A percentile compares a stretch with the other conserved stretches of the same genome.
Evolutionary conservation across 2,888 invertebrate genomes (phyloP).

Genomic region (Chymomyza caudatula): DNA sequence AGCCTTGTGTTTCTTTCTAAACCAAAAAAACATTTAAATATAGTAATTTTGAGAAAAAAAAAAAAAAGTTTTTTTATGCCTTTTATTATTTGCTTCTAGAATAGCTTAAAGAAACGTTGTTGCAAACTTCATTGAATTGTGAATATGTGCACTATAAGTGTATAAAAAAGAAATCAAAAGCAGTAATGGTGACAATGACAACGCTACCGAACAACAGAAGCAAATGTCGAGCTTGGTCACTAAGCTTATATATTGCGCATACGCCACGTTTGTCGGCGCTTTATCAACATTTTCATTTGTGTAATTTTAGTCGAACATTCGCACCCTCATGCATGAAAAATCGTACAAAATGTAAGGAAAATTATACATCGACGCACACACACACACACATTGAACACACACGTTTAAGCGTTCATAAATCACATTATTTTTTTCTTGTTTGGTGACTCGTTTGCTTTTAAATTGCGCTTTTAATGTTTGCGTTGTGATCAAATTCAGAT

Average conservation of each 20-base stretch:
- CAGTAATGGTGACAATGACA: not conserved
- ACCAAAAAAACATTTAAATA: too few species aligned
- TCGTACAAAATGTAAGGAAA: conserved; percentile 5
- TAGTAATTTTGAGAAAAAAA: too few species aligned
- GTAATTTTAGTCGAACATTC: conserved; percentile 35
- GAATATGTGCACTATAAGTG: not conserved
- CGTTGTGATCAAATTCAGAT: conserved; percentile 62
- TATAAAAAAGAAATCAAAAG: not conserved
- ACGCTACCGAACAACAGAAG: not conserved
- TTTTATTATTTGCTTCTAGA: too few species aligned
- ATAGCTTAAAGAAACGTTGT: too few species aligned
- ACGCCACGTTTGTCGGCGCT: conserved; percentile 28
- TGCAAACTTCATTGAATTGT: too few species aligned
- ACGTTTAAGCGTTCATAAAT: conserved; percentile 47
- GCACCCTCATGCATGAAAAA: not conserved
- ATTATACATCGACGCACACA: conserved; percentile 15
- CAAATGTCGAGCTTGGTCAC: not conserved
- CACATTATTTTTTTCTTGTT: conserved; percentile 30
- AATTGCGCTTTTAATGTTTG: conserved; percentile 63
- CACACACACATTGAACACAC: not conserved
- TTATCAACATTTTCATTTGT: conserved; percentile 24
- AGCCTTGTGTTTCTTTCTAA: too few species aligned
- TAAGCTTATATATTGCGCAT: conserved; percentile 29
- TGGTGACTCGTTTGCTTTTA: conserved; percentile 30
- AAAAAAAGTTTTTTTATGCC: too few species aligned